Base-by-base conservation (phyloP, 2,113 vertebrate species). In the Fregata magnificens region DNA sequence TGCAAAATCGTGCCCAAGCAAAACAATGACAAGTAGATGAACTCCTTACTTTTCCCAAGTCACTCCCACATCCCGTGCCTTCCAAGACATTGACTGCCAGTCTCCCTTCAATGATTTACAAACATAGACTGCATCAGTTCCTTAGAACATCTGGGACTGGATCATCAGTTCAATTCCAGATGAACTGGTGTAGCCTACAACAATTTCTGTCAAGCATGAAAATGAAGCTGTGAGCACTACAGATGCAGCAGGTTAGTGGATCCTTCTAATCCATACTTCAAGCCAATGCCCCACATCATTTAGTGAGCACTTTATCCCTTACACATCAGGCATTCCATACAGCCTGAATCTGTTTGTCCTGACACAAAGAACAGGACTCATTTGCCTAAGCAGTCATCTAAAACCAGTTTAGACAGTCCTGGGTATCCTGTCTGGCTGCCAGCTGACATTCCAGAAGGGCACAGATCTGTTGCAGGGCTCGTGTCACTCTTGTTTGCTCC, bases 191-290 rank as follows among this genome's bases (percentile, higher is more conserved):
- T 1, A 28, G 63, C 82, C 82, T 18, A 55, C 67, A 59, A 86
- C 79, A 77, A 34, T 5, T 79, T 42, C 71, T 83, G 63, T 47
- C 90, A 90, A 86, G 88, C 86, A 62, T 67, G 80, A 92, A 88
- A 97, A 93, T 11, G 76, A 92, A 92, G 86, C 82, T 2, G 0
- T n/a, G 7, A 88, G 92, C 72, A 14, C 47, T 71, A 86, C 76
- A 88, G 69, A 83, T 34, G 50, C 90, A 84, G 42, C 82, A 96
- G 55, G 85, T 84, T 84, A 67, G 67, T 5, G 83, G 85, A 95
- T 92, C 86, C 79, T 94, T 81, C 72, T 93, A 92, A 95, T 95
- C 90, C 90, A 93, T 61, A 74, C 92, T 83, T 93, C 69, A 93
- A 88, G 69, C 47, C 76, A 88, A 78, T 59, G 72, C 13, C 44